Evolutionary conservation across 2,888 invertebrate species (phyloP), one percentile per base, ranked within the genome.

Genomic region (Hypsopygia costalis): DNA sequence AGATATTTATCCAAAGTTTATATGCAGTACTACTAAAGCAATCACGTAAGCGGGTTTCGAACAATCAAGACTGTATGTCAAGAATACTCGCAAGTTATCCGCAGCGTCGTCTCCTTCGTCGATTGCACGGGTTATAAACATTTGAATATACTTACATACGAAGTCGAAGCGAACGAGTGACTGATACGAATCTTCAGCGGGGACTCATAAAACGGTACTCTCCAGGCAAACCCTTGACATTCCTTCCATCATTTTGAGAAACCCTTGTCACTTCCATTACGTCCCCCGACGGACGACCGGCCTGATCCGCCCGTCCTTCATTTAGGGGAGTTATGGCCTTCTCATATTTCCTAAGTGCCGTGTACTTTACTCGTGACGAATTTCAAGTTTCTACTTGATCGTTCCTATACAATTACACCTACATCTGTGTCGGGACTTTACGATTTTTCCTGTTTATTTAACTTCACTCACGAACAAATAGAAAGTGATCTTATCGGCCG

Each of bases 201-300:
- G 55, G 57, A 60, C 64, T 76, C 74, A 76, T 83, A 83, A 85
- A 83, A 76, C 69, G 69, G 68, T 72, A 67, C 68, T 73, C 70
- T 70, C 57, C 58, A 66, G 56, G 51, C 62, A 58, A 69, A 69
- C 76, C 75, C 70, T 75, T 58, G 58, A 69, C 76, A 81, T 81
- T 85, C 76, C 79, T 80, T 77, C 74, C 65, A 82, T 82, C 81
- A 81, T 83, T 82, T 77, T 66, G 68, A 69, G 72, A 62, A 75
- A 82, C 83, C 87, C 87, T 87, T 83, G 83, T 86, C 85, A 82
- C 75, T 81, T 77, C 78, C 79, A 81, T 86, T 86, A 83, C 80
- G 70, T 67, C 70, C 69, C 68, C 69, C 63, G 62, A 62, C 69
- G 70, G 58, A 61, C 64, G 71, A 66, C 68, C 74, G 69, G 74